Base-by-base conservation (phyloP, 2,113 vertebrate genomes). In the Scartelaos histophorus region DNA sequence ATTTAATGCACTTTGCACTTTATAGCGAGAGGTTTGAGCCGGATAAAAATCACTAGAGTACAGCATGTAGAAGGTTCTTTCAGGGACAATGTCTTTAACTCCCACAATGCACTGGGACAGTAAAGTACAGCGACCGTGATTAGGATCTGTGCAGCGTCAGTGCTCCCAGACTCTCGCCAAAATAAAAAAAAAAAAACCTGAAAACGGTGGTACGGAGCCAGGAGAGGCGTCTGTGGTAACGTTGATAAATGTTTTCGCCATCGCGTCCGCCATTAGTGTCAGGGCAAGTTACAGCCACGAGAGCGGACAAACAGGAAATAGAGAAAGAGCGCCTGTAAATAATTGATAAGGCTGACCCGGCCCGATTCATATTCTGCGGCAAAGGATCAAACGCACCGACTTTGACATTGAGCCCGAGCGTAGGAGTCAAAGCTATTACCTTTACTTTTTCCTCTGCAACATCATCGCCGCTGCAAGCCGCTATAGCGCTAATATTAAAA, bases 341-440 rank as follows among this genome's bases (percentile, higher is more conserved):
- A 93, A 93, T 94, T 93, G 90, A 92, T 91, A 90, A 82, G 76
- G 82, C 88, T 91, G 91, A 85, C 89, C 80, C 89, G 76, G 85
- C 82, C 60, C 73, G 72, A 86, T 92, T 89, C 89, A 88, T 91
- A 89, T 91, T 90, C 85, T 86, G 82, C 69, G 74, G 81, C 85
- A 75, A 82, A 89, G 75, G 93, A 93, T 89, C 86, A 92, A 92
- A 91, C 56, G 25, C 58, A 34, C 78, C 15, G 82, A 88, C 76
- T 74, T 69, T 92, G 90, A 89, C 89, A 91, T 84, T 94, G 89
- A 93, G 87, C 82, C 72, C 71, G 25, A 67, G 81, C 74, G 73
- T 67, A 73, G 65, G 87, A 83, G 87, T 92, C 88, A 89, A 88
- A 90, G 69, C 87, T 82, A 83, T 89, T 92, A 83, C 85, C 83